A percentile compares a stretch with the other conserved stretches of the same genome.
Conservation (phyloP, 2,888 invertebrate species). For the Incurvaria masculella region DNA sequence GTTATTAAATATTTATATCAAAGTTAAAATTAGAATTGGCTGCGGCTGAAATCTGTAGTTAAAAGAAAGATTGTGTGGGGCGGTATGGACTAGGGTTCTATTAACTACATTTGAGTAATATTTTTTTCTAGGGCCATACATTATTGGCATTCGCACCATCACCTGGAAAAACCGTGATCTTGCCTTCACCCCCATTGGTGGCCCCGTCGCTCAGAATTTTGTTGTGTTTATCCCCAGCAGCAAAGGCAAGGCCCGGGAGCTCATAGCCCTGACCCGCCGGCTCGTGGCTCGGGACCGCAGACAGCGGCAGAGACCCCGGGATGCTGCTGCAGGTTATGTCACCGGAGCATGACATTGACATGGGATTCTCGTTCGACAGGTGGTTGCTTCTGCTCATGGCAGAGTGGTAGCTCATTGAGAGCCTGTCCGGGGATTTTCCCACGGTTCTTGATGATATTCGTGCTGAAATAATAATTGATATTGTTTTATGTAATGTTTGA, state of each 20-base stretch:
- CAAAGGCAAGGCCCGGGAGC: constrained; percentile 29
- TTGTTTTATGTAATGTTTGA: background rate
- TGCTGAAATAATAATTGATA: constrained; percentile 21
- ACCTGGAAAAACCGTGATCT: background rate
- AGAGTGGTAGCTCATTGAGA: constrained; percentile 68
- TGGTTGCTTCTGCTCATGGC: constrained; percentile 28
- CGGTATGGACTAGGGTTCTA: no score
- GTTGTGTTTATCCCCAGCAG: constrained; percentile 16
- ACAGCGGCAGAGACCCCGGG: constrained; percentile 1
- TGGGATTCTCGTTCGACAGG: constrained; percentile 25
- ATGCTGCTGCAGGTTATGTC: constrained; percentile 23
- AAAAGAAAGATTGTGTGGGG: no score
- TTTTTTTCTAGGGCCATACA: no score
- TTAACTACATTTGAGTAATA: no score
- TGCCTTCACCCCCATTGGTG: background rate
- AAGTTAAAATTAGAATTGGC: no score
- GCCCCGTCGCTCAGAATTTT: background rate
- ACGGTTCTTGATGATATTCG: constrained; percentile 38
- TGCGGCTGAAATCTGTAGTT: no score
- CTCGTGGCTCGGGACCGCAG: constrained; percentile 14
- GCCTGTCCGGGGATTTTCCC: constrained; percentile 67
- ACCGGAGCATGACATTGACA: constrained; percentile 33
- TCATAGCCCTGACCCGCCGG: constrained; percentile 40
- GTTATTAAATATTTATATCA: no score
- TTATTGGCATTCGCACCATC: no score